These are phyloP conservation scores for Dicrurus megarhynchus DNA, from an alignment of 2,113 vertebrate species.

Conservation along the genomic window DNA sequence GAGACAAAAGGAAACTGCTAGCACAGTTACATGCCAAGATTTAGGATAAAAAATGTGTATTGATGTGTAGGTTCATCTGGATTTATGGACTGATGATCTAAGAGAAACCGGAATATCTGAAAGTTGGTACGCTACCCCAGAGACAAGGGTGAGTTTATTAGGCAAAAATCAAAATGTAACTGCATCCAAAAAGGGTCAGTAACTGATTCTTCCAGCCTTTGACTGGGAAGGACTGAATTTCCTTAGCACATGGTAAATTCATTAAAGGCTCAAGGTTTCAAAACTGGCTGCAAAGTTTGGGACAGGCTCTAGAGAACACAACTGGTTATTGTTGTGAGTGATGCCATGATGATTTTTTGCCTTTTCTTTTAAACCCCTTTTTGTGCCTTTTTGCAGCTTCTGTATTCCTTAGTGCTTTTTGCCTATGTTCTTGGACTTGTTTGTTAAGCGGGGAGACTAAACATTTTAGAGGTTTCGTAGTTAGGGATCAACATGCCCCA, in stretches of 20 bases:
- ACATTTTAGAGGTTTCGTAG: no score
- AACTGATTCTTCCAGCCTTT: not conserved
- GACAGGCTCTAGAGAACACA: not conserved
- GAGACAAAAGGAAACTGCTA: not conserved
- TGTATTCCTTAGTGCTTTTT: no score
- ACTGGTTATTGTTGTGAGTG: not conserved
- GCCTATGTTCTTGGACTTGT: no score
- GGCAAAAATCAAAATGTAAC: not conserved
- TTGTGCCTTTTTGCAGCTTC: no score
- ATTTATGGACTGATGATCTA: not conserved
- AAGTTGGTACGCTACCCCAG: not conserved
- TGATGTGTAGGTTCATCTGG: not conserved
- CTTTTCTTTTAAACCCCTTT: no score
- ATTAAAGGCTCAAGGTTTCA: not conserved
- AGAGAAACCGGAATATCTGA: not conserved
- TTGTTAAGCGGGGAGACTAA: no score
- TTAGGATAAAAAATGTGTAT: not conserved
- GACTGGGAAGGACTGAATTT: not conserved
- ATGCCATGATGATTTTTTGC: no score
- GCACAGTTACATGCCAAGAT: not conserved
- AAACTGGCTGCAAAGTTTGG: not conserved
- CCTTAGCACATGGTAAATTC: not conserved
- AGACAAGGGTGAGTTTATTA: not conserved
- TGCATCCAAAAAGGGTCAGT: not conserved
- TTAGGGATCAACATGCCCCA: no score